Evolutionary conservation across 2,797 vertebrate genomes (phyloP).

Genomic region (Aselliscus stoliczkanus): DNA sequence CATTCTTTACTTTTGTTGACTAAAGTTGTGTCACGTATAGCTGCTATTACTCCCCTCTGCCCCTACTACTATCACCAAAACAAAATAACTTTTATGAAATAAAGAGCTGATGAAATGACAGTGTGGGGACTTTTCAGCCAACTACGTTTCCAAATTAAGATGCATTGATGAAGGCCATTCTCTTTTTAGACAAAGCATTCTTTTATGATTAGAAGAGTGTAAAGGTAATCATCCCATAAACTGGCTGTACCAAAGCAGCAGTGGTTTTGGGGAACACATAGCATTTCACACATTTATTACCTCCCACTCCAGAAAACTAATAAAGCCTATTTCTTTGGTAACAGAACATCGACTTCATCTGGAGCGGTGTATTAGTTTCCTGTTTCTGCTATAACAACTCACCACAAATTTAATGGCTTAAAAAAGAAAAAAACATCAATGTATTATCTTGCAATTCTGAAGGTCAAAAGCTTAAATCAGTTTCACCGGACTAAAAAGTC

Average conservation of each 20-base stretch:
- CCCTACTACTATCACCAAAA: neutral
- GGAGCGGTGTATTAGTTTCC: neutral
- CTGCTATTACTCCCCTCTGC: neutral
- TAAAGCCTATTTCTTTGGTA: neutral
- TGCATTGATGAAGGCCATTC: neutral
- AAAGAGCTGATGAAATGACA: neutral
- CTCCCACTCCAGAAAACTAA: neutral
- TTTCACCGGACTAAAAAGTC: neutral
- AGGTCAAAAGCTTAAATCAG: neutral
- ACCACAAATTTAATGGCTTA: neutral
- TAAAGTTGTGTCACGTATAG: neutral
- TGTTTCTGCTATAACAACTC: neutral
- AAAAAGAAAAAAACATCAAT: neutral
- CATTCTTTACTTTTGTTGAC: neutral
- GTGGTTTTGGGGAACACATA: neutral
- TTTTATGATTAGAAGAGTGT: neutral
- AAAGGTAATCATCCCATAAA: neutral
- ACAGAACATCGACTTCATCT: neutral
- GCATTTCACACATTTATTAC: neutral
- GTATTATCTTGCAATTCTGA: neutral
- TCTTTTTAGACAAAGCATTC: neutral
- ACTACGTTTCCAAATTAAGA: neutral
- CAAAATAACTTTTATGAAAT: neutral
- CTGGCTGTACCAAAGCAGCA: neutral
- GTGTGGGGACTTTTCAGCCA: neutral